Evolutionary conservation across 2,797 vertebrate genomes (phyloP).

Genomic region (Neosalanx taihuensis): DNA sequence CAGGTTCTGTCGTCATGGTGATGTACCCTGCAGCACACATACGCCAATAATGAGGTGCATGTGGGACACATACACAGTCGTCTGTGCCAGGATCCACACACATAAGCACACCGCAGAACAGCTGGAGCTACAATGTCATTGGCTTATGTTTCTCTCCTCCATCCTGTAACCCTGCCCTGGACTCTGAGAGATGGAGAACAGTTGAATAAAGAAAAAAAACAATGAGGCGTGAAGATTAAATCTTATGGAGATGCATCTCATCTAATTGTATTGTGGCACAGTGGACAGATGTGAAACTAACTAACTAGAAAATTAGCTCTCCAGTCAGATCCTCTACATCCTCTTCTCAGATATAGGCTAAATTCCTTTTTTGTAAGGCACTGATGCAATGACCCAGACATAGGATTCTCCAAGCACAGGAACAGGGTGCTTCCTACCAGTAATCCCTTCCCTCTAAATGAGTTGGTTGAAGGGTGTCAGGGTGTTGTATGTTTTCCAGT

Average conservation of each 20-base stretch:
- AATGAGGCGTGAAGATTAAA: neutral
- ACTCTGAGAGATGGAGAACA: neutral
- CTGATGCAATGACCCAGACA: no score
- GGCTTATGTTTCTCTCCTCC: no score
- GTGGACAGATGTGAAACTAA: constrained; percentile 4
- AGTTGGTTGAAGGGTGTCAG: no score
- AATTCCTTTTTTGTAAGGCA: no score
- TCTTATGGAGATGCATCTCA: neutral
- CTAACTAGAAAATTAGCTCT: neutral
- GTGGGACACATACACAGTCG: neutral
- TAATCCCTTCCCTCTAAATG: no score
- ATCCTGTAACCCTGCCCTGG: no score
- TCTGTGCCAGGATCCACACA: neutral
- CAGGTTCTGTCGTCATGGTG: constrained; percentile 84
- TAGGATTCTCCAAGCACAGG: no score
- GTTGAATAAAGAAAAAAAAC: neutral
- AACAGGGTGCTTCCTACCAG: no score
- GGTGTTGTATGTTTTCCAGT: no score
- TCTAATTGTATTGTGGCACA: neutral
- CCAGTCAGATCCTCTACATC: no score
- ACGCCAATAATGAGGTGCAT: neutral
- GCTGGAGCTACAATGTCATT: neutral
- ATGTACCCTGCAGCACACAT: constrained; percentile 73
- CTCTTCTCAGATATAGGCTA: no score
- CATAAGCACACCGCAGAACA: neutral